A percentile compares a stretch with the other conserved stretches of the same genome.
phyloP scores from a whole-genome alignment of 2,888 invertebrate species.

The Amblyjoppa proteus region DNA sequence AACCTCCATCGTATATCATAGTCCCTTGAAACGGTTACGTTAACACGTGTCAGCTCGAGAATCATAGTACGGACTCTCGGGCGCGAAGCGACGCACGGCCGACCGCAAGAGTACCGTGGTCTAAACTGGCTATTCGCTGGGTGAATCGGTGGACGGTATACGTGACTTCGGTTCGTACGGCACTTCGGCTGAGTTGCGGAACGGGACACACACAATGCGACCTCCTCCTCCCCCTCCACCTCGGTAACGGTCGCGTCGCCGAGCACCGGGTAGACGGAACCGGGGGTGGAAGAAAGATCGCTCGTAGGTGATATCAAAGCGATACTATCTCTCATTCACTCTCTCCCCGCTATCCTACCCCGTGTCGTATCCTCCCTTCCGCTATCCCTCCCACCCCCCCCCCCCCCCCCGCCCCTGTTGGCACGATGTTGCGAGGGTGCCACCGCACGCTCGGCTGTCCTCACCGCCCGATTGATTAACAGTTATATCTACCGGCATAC shows the following conservation, averaged over 20 bases:
- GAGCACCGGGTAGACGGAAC: constrained; percentile 8
- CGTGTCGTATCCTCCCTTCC: background rate
- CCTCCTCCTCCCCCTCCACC: constrained; percentile 18
- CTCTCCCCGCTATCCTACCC: background rate
- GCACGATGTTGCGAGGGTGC: constrained; percentile 44
- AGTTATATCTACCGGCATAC: constrained; percentile 38
- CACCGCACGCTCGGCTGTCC: constrained; percentile 42
- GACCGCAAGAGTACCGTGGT: constrained; percentile 13
- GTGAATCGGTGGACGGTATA: constrained; percentile 36
- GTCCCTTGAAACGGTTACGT: constrained; percentile 61
- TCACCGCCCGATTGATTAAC: constrained; percentile 58
- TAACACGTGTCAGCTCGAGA: constrained; percentile 64
- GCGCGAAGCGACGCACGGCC: constrained; percentile 38
- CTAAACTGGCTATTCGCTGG: background rate
- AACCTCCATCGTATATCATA: constrained; percentile 53
- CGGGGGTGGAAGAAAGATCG: constrained; percentile 61
- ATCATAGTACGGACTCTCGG: constrained; percentile 53
- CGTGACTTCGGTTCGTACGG: constrained; percentile 34
- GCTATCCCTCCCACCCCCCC: constrained; percentile 16
- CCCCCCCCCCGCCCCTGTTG: constrained; percentile 40
- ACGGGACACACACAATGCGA: constrained; percentile 49
- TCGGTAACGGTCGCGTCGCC: constrained; percentile 38
- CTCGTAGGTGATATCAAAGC: constrained; percentile 65
- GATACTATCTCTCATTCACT: constrained; percentile 39
- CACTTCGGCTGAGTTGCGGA: constrained; percentile 55